Evolutionary conservation across 2,888 invertebrate species (phyloP).

Genomic region (Archips xylosteana): DNA sequence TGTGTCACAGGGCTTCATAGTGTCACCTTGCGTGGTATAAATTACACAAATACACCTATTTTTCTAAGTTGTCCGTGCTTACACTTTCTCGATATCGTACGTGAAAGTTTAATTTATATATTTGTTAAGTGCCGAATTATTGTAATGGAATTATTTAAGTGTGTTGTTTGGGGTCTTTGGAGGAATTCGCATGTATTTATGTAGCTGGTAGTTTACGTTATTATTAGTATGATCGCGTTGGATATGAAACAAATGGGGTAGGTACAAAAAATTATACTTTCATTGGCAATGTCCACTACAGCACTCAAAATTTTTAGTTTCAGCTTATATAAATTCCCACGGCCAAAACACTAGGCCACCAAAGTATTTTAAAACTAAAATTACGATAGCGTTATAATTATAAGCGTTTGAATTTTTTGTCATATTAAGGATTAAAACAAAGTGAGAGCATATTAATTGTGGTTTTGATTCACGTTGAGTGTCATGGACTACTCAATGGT

Average conservation of each 20-base stretch:
- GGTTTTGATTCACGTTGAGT: no score
- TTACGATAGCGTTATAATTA: no score
- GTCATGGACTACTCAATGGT: no score
- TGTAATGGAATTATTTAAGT: constrained; percentile 4
- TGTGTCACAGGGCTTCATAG: constrained; percentile 40
- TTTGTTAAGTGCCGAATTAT: constrained; percentile 32
- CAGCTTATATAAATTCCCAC: no score
- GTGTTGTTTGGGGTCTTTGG: neutral
- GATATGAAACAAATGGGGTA: neutral
- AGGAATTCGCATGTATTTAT: neutral
- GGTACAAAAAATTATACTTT: no score
- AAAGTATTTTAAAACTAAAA: no score
- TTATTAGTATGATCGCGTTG: neutral
- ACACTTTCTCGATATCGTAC: constrained; percentile 32
- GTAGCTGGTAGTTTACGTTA: neutral
- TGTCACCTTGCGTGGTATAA: constrained; percentile 32
- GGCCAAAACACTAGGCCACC: no score
- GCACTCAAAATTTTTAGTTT: no score
- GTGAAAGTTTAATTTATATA: constrained; percentile 37
- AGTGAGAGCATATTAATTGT: no score
- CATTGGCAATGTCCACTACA: neutral
- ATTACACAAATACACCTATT: constrained; percentile 25
- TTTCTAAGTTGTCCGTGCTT: constrained; percentile 19
- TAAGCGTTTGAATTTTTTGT: no score
- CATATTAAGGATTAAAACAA: no score